Conservation (phyloP, 2,888 invertebrate genomes). For the Hyles lineata region DNA sequence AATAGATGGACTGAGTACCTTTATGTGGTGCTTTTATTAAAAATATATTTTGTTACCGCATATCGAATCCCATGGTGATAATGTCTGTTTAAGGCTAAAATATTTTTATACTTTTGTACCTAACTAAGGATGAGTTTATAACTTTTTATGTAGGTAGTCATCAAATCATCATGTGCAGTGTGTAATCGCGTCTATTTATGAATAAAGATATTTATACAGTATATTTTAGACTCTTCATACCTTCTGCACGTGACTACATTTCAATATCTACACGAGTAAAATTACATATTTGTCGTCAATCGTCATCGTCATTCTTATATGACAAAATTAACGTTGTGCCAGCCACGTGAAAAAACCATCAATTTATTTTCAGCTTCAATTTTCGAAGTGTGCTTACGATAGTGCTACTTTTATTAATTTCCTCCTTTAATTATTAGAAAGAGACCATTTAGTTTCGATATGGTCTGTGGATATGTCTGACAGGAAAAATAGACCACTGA, state of each 20-base stretch:
- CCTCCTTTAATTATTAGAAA: too few relatives aligned
- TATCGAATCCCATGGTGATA: background rate
- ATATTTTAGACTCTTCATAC: background rate
- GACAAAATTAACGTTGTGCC: background rate
- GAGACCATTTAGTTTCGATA: too few relatives aligned
- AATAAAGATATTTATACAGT: background rate
- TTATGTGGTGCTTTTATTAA: background rate
- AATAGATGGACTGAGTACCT: background rate
- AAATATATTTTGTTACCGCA: background rate
- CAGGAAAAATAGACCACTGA: too few relatives aligned
- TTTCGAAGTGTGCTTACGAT: background rate
- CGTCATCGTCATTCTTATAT: background rate
- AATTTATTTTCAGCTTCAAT: background rate
- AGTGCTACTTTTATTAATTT: background rate
- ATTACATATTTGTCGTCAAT: background rate
- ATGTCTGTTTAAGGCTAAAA: background rate
- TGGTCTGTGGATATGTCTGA: too few relatives aligned
- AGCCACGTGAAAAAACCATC: background rate
- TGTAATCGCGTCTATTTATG: constrained; percentile 1
- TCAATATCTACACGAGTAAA: background rate
- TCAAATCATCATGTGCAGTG: background rate
- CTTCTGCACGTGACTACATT: constrained; percentile 2
- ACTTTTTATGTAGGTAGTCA: background rate
- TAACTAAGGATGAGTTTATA: background rate
- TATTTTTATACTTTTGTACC: constrained; percentile 17